A percentile compares a stretch with the other conserved stretches of the same genome.
Conservation (phyloP, 2,113 vertebrate genomes). For the Dinomys branickii region DNA sequence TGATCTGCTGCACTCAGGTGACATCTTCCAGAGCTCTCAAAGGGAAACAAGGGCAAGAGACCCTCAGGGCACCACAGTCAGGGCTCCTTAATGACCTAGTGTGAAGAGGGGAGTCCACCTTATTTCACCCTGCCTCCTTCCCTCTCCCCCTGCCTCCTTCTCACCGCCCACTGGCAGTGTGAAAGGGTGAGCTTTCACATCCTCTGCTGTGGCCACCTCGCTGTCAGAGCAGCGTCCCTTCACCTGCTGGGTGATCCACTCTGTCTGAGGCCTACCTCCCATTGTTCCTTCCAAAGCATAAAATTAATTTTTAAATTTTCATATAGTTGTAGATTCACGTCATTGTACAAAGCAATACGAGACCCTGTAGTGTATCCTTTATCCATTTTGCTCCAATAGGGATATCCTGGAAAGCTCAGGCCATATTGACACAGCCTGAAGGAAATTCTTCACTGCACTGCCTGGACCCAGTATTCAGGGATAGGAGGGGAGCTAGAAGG, state of each 20-base stretch:
- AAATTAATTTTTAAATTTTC: not conserved
- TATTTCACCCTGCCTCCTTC: fast-evolving
- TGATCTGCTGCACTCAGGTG: not conserved
- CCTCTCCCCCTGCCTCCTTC: not conserved
- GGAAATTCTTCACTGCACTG: no score
- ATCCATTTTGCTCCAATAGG: fast-evolving
- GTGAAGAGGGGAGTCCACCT: no score
- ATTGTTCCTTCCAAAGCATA: not conserved
- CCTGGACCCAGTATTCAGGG: no score
- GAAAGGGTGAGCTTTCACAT: not conserved
- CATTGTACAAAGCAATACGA: not conserved
- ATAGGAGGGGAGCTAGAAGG: no score
- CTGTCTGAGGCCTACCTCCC: not conserved
- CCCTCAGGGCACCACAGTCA: fast-evolving
- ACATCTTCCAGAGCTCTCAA: not conserved
- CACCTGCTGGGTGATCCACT: fast-evolving
- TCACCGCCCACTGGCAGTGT: fast-evolving
- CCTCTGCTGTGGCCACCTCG: fast-evolving
- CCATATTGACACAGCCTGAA: not conserved
- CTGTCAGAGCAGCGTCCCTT: not conserved
- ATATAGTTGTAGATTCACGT: not conserved
- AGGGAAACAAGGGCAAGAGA: not conserved
- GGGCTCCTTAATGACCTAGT: not conserved
- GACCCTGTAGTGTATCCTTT: not conserved
- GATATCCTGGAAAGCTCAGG: not conserved